phyloP scores from a whole-genome alignment of 2,797 vertebrate species.

The Lithobates pipiens region DNA sequence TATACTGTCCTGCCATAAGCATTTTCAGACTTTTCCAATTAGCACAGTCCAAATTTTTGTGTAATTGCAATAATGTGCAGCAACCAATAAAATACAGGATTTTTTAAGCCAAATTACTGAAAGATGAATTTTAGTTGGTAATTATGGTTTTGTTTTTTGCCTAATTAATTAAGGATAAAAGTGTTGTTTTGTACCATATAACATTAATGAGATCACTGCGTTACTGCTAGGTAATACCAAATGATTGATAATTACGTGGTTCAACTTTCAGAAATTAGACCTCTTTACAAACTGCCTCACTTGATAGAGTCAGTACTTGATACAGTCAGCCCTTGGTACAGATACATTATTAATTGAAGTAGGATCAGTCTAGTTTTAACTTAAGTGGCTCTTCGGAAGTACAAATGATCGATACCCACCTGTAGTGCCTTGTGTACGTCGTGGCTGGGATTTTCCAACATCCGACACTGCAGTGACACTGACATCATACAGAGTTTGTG shows the following conservation, averaged over 20 bases:
- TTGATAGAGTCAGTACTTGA: neutral
- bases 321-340: neutral
- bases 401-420: constrained; percentile 71
- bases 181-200: too few species aligned
- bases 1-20: neutral
- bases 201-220: too few species aligned
- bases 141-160: too few species aligned
- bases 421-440: constrained; percentile 81
- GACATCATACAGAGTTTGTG: constrained; percentile 87
- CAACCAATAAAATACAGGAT: neutral
- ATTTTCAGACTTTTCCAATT: too few species aligned
- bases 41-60: too few species aligned
- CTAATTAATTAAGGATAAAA: too few species aligned
- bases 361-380: neutral
- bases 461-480: constrained; percentile 86
- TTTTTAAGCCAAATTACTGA: neutral
- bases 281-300: neutral
- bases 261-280: neutral
- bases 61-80: neutral
- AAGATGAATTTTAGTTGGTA: neutral
- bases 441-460: constrained; percentile 74
- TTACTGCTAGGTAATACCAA: too few species aligned
- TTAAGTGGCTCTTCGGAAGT: neutral
- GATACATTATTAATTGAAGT: neutral
- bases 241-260: too few species aligned